Evolutionary conservation across 2,797 vertebrate genomes (phyloP), one percentile per base, ranked within the genome.

Genomic region (Semotilus atromaculatus): DNA sequence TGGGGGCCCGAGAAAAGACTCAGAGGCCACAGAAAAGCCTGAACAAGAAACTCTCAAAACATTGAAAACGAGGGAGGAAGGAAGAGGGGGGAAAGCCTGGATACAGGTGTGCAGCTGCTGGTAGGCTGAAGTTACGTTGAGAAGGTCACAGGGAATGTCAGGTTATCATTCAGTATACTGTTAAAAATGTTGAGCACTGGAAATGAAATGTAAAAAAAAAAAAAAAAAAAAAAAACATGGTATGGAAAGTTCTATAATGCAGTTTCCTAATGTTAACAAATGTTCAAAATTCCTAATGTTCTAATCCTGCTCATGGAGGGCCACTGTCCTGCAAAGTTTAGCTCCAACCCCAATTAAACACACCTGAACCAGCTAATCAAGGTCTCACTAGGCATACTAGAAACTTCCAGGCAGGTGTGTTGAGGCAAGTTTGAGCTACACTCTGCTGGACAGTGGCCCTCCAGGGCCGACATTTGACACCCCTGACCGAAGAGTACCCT

Each of bases 51-150:
- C 23, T 34, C 29, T 40, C 64, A 73, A 74, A 76, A 76, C 76
- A 82, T 31, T 48, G 75, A 81, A 80, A 58, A 90, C 80, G 81
- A 71, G 51, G 21, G 23, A 78, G 58, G 72, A 36, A 62, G 60
- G 55, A 74, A 81, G 34, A 83, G 84, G 13, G 64, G 6, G 70
- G 81, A 76, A 78, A 84, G 85, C 86, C 88, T 90, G 77, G 84
- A 94, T 95, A 94, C 92, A 93, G 95, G 95, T 78, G 86, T 90
- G 91, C 94, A 95, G 94, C 93, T 96, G 95, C 93, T 91, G 92
- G 90, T 88, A 91, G 91, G 91, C 86, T 94, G 91, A 93, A 92
- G 91, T 93, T 94, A 91, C 92, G 91, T 93, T 94, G 90, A 94
- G 93, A 92, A 92, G 92, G 90, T 93, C 92, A 90, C 66, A 55